These are phyloP conservation scores for Varanus salvator DNA, from an alignment of 2,113 vertebrate species.

Conservation along the genomic window DNA sequence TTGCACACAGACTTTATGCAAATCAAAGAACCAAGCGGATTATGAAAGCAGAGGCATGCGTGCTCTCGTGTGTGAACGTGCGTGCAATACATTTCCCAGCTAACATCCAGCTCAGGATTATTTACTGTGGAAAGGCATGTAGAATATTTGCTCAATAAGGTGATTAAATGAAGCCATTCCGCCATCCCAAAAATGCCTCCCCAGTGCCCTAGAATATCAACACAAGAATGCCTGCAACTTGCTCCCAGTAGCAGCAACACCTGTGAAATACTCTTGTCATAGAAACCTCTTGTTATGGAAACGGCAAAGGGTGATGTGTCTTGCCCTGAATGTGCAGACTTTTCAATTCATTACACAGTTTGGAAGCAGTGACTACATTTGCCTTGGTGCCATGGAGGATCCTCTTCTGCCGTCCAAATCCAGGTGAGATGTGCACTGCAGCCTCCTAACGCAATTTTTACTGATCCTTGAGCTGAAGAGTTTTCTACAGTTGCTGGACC, in stretches of 20 bases:
- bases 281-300: not conserved
- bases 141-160: not conserved
- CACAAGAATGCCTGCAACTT: not conserved
- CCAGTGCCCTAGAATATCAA: not conserved
- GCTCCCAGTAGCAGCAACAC: not conserved
- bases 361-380: not conserved
- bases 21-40: conserved; percentile 3
- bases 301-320: not conserved
- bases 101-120: not conserved
- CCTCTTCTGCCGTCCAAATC: not conserved
- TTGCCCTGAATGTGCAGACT: not conserved
- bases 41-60: not conserved
- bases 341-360: not conserved
- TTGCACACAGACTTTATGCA: not conserved
- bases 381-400: not conserved
- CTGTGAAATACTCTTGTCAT: not conserved
- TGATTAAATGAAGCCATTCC: not conserved
- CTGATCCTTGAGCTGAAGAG: not conserved
- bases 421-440: not conserved
- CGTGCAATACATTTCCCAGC: conserved; percentile 3
- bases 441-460: not conserved
- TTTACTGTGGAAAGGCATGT: not conserved
- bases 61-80: not conserved
- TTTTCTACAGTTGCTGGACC: not conserved
- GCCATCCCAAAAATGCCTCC: not conserved